Evolutionary conservation across 2,888 invertebrate species (phyloP).

Genomic region (Eucriotettix oculatus): DNA sequence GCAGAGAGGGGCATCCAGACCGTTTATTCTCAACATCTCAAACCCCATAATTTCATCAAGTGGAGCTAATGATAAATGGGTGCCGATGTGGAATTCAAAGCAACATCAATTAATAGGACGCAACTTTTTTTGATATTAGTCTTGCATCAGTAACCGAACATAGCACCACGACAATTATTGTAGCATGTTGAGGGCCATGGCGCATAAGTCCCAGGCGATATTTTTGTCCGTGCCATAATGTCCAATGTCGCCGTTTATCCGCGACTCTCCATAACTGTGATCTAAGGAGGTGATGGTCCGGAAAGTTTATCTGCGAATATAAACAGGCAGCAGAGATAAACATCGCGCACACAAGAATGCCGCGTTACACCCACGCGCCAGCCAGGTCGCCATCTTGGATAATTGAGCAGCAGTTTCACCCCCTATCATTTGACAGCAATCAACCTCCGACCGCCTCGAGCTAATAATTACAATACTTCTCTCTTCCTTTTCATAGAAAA

Average conservation of each 20-base stretch:
- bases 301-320: not conserved
- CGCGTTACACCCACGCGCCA: constrained; percentile 4
- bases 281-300: no score
- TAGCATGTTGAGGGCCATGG: not conserved
- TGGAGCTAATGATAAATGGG: no score
- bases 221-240: not conserved
- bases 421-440: constrained; percentile 11
- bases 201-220: not conserved
- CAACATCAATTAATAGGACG: no score
- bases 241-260: not conserved
- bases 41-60: no score
- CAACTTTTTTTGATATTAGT: no score
- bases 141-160: not conserved
- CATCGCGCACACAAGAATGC: not conserved
- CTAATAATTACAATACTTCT: constrained; percentile 7
- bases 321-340: not conserved
- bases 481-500: not conserved
- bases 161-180: not conserved
- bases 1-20: no score
- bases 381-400: constrained; percentile 4
- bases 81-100: no score
- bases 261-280: not conserved
- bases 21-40: no score
- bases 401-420: constrained; percentile 5
- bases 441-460: constrained; percentile 6